Conservation (phyloP, 1,140 invertebrate species). For the Drosophila cardini region DNA sequence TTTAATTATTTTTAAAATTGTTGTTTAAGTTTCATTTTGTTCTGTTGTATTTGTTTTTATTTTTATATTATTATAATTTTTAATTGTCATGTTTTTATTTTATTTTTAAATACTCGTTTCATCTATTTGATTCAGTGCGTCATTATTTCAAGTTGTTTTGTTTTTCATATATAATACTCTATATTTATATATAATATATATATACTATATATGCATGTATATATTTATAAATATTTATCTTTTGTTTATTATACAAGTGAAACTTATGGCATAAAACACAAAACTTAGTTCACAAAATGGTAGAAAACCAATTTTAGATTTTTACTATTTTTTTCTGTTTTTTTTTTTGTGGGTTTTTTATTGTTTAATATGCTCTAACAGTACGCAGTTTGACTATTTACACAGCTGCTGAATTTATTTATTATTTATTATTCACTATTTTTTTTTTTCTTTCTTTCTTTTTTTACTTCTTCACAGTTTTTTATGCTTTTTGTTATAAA, state of each 20-base stretch:
- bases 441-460: neutral
- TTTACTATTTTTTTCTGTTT: conserved; percentile 3
- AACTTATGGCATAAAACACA: conserved; percentile 61
- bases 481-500: neutral
- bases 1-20: conserved; percentile 67
- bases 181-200: conserved; percentile 62
- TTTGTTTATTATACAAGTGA: conserved; percentile 79
- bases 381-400: conserved; percentile 74
- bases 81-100: conserved; percentile 75
- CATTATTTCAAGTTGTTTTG: conserved; percentile 63
- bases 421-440: conserved; percentile 54
- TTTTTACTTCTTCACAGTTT: conserved; percentile 11
- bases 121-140: conserved; percentile 84
- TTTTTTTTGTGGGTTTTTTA: conserved; percentile 31
- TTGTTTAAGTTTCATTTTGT: conserved; percentile 62
- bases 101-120: conserved; percentile 82
- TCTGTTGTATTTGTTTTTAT: conserved; percentile 34
- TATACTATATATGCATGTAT: conserved; percentile 29
- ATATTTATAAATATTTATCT: conserved; percentile 48
- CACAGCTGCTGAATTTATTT: conserved; percentile 69
- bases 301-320: conserved; percentile 40
- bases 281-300: conserved; percentile 40
- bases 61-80: conserved; percentile 47
- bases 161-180: conserved; percentile 51
- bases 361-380: conserved; percentile 46